A percentile compares a stretch with the other conserved stretches of the same genome.
Conservation (phyloP, 2,888 invertebrate species). For the Aphodius granarius region DNA sequence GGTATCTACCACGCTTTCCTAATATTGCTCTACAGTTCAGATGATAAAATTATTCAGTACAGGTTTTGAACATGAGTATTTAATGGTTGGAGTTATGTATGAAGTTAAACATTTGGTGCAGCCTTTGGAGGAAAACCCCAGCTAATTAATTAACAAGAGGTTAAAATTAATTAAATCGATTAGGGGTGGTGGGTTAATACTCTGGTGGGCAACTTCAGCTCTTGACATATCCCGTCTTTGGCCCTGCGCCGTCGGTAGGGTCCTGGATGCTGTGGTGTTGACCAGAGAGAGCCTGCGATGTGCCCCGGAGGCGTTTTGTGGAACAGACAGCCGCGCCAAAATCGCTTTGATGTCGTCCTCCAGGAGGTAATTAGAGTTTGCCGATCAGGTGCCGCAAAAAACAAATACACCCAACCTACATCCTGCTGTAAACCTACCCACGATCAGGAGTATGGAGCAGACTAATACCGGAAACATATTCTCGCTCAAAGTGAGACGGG, state of each 20-base stretch:
- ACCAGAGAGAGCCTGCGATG: neutral
- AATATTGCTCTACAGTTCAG: no score
- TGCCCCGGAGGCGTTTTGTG: constrained; percentile 31
- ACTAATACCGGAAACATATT: constrained; percentile 16
- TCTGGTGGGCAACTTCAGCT: neutral
- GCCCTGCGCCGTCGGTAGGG: neutral
- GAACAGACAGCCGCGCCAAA: constrained; percentile 39
- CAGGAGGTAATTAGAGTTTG: constrained; percentile 44
- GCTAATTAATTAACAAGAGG: constrained; percentile 4
- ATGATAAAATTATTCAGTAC: constrained; percentile 11
- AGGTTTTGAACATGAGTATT: neutral
- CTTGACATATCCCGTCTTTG: neutral
- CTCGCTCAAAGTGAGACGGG: neutral
- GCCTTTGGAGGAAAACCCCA: no score
- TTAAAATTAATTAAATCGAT: neutral
- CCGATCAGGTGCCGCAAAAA: constrained; percentile 37
- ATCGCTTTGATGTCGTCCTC: constrained; percentile 44
- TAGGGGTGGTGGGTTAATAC: neutral
- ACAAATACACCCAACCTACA: constrained; percentile 19
- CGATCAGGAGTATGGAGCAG: neutral
- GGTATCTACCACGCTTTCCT: no score
- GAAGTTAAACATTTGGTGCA: no score
- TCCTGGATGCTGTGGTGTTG: neutral
- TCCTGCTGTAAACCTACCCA: neutral
- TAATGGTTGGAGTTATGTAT: no score